phyloP scores from a whole-genome alignment of 2,888 invertebrate species.

The Acanthococcus lagerstroemiae region DNA sequence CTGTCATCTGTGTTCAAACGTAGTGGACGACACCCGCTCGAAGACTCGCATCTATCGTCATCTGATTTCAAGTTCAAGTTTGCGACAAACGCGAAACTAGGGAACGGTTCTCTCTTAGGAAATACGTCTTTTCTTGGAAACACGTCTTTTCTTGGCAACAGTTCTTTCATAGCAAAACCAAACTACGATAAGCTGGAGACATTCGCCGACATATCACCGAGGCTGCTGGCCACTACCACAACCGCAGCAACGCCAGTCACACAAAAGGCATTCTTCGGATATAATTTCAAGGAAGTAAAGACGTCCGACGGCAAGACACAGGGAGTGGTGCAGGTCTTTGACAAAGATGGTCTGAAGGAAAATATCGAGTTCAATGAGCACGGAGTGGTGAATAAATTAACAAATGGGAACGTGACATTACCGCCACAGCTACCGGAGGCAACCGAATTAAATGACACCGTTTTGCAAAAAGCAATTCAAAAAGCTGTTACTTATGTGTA shows the following conservation, averaged over 20 bases:
- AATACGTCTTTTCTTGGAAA: background rate
- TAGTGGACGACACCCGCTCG: no score
- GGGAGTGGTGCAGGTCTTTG: slow-evolving; percentile 20
- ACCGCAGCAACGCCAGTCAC: background rate
- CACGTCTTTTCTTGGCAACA: no score
- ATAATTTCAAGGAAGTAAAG: slow-evolving; percentile 17
- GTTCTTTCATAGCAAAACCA: no score
- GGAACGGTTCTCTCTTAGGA: background rate
- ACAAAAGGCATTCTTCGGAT: slow-evolving; percentile 8
- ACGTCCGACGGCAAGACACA: slow-evolving; percentile 12
- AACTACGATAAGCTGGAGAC: background rate
- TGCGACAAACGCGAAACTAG: background rate
- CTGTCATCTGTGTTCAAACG: no score
- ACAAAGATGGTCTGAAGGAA: slow-evolving; percentile 7
- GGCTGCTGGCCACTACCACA: background rate
- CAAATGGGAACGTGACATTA: background rate
- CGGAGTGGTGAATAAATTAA: background rate
- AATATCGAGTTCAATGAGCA: slow-evolving; percentile 10
- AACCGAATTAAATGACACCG: no score
- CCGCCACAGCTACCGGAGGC: background rate
- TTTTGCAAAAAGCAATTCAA: background rate
- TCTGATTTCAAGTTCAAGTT: background rate
- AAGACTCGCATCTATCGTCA: no score
- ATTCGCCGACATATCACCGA: background rate
- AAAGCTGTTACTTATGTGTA: background rate